phyloP scores from a whole-genome alignment of 1,140 invertebrate genomes.

The Calephelis virginiensis region DNA sequence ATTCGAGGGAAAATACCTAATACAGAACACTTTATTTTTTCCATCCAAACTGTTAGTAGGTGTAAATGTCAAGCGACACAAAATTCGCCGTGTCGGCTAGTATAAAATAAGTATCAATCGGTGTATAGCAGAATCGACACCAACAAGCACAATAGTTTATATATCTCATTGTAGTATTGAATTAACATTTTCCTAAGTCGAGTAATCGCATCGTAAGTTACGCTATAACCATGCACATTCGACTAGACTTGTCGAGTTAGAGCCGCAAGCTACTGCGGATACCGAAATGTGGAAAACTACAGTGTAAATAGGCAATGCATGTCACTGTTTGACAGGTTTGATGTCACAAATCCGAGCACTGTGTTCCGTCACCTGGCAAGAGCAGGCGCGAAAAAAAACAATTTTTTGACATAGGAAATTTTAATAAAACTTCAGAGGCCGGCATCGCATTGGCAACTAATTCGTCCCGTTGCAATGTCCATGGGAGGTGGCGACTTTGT shows the following conservation, averaged over 20 bases:
- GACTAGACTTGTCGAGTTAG: slow-evolving; percentile 57
- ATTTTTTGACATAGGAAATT: neutral
- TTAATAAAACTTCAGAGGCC: neutral
- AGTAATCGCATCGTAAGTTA: slow-evolving; percentile 76
- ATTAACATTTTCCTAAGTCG: slow-evolving; percentile 75
- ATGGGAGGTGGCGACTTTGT: too few species aligned
- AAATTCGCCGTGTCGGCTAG: too few species aligned
- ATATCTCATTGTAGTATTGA: slow-evolving; percentile 75
- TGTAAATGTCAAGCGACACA: too few species aligned
- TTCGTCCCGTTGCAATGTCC: neutral
- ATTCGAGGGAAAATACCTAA: too few species aligned
- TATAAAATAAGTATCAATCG: too few species aligned
- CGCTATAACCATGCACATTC: slow-evolving; percentile 76
- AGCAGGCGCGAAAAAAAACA: slow-evolving; percentile 52
- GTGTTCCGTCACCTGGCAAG: slow-evolving; percentile 77
- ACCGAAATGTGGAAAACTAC: slow-evolving; percentile 46
- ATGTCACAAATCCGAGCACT: slow-evolving; percentile 77
- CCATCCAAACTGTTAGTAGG: too few species aligned
- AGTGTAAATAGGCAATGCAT: slow-evolving; percentile 77
- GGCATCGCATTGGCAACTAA: neutral
- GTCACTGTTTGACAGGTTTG: slow-evolving; percentile 78
- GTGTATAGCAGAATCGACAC: too few species aligned
- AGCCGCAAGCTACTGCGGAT: slow-evolving; percentile 42
- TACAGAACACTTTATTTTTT: too few species aligned
- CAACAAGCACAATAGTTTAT: slow-evolving; percentile 75